phyloP scores from a whole-genome alignment of 2,888 invertebrate species.

The Blastobasis adustella region DNA sequence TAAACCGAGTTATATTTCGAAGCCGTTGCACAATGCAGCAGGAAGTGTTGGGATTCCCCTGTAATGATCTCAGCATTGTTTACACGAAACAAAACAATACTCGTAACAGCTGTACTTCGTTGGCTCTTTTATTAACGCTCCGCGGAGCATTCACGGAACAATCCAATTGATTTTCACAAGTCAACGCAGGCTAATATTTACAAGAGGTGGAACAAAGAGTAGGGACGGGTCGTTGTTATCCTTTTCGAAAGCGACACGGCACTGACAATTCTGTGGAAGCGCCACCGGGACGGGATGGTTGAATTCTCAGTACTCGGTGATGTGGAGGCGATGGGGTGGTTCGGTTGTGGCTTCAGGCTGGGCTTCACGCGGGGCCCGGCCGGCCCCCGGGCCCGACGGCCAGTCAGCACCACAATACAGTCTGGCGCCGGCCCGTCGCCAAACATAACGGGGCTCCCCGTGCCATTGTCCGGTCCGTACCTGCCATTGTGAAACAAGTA shows the following conservation, averaged over 20 bases:
- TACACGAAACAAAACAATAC: background rate
- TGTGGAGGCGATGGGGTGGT: too few species aligned
- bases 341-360: too few species aligned
- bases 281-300: constrained; percentile 30
- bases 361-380: too few species aligned
- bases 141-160: too few species aligned
- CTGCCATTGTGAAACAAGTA: constrained; percentile 7
- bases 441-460: constrained; percentile 61
- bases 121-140: too few species aligned
- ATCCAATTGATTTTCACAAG: too few species aligned
- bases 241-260: constrained; percentile 10
- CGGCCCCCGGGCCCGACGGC: too few species aligned
- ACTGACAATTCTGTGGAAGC: constrained; percentile 24
- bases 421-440: constrained; percentile 62
- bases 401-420: constrained; percentile 33
- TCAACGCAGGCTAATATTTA: background rate
- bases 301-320: constrained; percentile 20
- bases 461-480: constrained; percentile 34
- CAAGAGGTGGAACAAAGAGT: constrained; percentile 3
- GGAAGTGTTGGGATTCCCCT: too few species aligned
- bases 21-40: too few species aligned
- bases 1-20: too few species aligned
- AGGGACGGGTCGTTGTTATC: constrained; percentile 3
- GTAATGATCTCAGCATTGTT: too few species aligned
- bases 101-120: background rate